Base-by-base conservation (phyloP, 2,113 vertebrate genomes). In the Podarcis cretensis region DNA sequence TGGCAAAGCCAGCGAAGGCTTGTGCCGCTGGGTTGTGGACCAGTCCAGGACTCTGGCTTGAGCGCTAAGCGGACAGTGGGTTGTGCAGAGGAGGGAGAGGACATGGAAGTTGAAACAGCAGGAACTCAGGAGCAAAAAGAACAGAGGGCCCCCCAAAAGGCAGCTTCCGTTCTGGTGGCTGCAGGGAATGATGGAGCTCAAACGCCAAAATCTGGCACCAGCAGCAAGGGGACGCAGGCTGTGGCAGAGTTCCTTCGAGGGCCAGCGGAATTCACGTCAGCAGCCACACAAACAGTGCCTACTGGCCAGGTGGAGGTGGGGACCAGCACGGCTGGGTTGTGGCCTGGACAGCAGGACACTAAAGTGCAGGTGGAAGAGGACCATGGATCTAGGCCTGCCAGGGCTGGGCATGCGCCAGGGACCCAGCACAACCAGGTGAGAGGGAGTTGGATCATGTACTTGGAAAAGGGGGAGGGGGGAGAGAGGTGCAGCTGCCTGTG, bases 351-450 rank as follows among this genome's bases (percentile, higher is more conserved):
- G 25, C 95, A 92, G 59, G 96, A 97, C 88, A 95, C 94, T 0
- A 93, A 76, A 1, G 89, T 96, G 37, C 97, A 97, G 90, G 97
- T 96, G 0, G 93, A 96, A 0, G 71, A 96, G 89, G 80, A 65
- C 12, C 14, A 76, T 68, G 89, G 87, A 14, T 93, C 96, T 84
- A 96, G 96, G 14, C 92, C 94, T 4, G 78, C 81, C 74, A 92
- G 87, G 0, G 63, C 94, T 81, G 97, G n/a, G 9, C 54, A 93
- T 68, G 95, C 97, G 1, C 94, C 97, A 40, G 96, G 88, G 0
- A 96, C 97, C 57, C 97, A 94, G 16, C 96, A 95, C 63, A 97
- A 96, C 91, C 97, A 98, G 97, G 97, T 98, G 91, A 90, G 96
- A 7, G 43, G 63, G 80, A 89, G 82, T 2, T 23, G n/a, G 13